These are phyloP conservation scores for Volucella inflata DNA, from an alignment of 2,888 invertebrate genomes.

Conservation along the genomic window DNA sequence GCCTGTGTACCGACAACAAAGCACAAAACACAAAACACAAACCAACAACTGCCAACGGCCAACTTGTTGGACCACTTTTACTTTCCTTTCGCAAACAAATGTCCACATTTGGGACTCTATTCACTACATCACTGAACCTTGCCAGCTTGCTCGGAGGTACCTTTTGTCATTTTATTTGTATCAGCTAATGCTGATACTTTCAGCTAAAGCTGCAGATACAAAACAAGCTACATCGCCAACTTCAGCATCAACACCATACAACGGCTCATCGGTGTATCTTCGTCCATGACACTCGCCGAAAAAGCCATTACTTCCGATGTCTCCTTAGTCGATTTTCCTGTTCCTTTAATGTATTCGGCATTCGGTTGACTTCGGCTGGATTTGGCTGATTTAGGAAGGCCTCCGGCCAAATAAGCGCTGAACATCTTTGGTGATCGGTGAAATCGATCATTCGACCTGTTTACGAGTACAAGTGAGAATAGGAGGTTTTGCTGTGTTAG, in stretches of 20 bases:
- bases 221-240: no score
- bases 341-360: slow-evolving; percentile 39
- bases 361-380: slow-evolving; percentile 34
- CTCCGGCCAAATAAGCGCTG: slow-evolving; percentile 34
- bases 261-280: slow-evolving; percentile 49
- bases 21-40: no score
- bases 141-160: not conserved
- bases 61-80: slow-evolving; percentile 70
- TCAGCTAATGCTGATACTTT: slow-evolving; percentile 54
- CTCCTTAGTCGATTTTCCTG: slow-evolving; percentile 64
- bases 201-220: not conserved
- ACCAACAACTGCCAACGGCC: no score
- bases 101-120: slow-evolving; percentile 62
- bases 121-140: slow-evolving; percentile 54
- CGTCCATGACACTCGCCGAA: slow-evolving; percentile 36
- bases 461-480: slow-evolving; percentile 1
- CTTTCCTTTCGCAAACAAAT: slow-evolving; percentile 65
- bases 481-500: not conserved
- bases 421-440: slow-evolving; percentile 68
- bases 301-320: slow-evolving; percentile 71
- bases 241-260: not conserved
- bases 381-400: slow-evolving; percentile 42
- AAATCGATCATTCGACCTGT: slow-evolving; percentile 71
- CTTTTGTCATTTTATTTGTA: slow-evolving; percentile 40
- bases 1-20: not conserved